Percentiles rank a stretch among this genome's conserved stretches.
Conservation (phyloP, 2,797 vertebrate species). For the Triplophysa bombifrons region DNA sequence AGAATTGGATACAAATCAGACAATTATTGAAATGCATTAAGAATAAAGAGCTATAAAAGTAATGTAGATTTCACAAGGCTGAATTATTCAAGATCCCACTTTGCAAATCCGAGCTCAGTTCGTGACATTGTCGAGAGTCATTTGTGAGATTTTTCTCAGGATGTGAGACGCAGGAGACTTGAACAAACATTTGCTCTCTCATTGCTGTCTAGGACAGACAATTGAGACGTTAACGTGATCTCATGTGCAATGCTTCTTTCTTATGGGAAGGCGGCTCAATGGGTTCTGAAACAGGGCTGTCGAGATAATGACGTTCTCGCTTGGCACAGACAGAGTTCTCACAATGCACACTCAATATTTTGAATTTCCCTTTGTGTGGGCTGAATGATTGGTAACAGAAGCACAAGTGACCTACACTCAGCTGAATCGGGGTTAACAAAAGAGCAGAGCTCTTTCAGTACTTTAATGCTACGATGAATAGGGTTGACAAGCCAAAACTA, state of each 20-base stretch:
- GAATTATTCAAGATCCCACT: neutral
- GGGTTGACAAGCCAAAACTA: slow-evolving; percentile 47
- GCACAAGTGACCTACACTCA: slow-evolving; percentile 44
- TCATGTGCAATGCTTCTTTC: neutral
- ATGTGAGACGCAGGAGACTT: neutral
- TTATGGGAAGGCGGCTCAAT: neutral
- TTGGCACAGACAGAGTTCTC: slow-evolving; percentile 26
- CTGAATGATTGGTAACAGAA: slow-evolving; percentile 49
- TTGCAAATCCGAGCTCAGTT: neutral
- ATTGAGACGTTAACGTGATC: neutral
- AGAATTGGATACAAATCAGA: too few relatives aligned
- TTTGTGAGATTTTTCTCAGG: neutral
- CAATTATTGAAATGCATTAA: too few relatives aligned
- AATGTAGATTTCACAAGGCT: too few relatives aligned
- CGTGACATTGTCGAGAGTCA: neutral
- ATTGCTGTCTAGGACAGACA: neutral
- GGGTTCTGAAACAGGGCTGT: neutral
- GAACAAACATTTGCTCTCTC: neutral
- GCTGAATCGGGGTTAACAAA: slow-evolving; percentile 43
- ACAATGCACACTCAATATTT: slow-evolving; percentile 40
- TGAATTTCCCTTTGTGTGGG: slow-evolving; percentile 38
- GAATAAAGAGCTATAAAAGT: too few relatives aligned
- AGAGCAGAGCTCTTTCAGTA: slow-evolving; percentile 29
- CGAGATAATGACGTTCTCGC: neutral
- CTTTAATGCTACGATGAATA: slow-evolving; percentile 45